Conservation (phyloP, 30 jellyfish, hydroid and myxozoan genomes). For the Rhopilema esculentum region DNA sequence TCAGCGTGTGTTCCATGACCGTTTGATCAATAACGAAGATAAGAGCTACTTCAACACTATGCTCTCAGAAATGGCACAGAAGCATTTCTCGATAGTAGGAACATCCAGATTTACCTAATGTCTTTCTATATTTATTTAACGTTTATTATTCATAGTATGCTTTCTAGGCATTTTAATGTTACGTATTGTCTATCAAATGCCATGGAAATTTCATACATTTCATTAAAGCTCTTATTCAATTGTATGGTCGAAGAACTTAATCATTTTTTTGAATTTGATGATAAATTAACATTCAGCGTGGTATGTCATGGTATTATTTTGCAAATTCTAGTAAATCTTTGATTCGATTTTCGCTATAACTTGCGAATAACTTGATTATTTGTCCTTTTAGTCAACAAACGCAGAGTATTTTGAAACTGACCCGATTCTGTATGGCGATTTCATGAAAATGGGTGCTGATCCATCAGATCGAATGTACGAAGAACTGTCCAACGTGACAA, state of each 20-base stretch:
- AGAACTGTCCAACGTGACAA: constrained; percentile 77
- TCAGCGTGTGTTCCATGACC: constrained; percentile 96
- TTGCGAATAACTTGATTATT: no score
- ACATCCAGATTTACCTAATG: no score
- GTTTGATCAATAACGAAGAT: constrained; percentile 89
- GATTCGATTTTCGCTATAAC: no score
- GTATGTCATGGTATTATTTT: no score
- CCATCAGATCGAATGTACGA: constrained; percentile 87
- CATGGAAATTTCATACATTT: no score
- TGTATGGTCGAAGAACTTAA: no score
- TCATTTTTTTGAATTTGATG: no score
- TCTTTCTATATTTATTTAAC: not conserved
- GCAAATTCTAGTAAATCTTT: not conserved
- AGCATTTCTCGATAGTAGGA: constrained; percentile 88
- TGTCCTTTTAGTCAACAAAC: not conserved
- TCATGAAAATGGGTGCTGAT: constrained; percentile 89
- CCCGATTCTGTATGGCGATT: constrained; percentile 91
- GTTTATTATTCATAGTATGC: not conserved
- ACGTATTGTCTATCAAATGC: no score
- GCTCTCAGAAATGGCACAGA: constrained; percentile 90
- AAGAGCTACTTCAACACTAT: constrained; percentile 84
- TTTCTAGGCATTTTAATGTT: no score
- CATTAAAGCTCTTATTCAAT: no score
- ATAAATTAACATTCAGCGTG: no score
- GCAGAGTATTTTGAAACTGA: constrained; percentile 76